Base-by-base conservation (phyloP, 1,140 invertebrate species). In the Teleopsis dalmanni region DNA sequence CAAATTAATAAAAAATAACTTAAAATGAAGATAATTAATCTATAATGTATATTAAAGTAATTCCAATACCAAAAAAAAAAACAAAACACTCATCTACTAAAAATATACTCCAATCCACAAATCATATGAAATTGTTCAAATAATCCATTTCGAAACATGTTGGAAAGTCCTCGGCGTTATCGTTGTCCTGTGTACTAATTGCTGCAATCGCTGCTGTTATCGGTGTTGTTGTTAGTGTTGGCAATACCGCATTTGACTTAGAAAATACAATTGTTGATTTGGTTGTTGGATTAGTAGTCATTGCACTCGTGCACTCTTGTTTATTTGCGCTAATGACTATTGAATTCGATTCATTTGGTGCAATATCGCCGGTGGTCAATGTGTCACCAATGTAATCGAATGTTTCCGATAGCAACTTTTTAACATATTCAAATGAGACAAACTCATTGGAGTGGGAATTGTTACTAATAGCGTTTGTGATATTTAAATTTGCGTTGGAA, bases 381-480 rank as follows among this genome's bases (percentile, higher is more conserved):
- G 11, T 16, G 18, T 37, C 47, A 44, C 46, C 51, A 22, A 51
- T 43, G 27, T 48, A 48, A 14, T 64, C 64, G 31, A 60, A 60
- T 21, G 55, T 51, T 54, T 68, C 65, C 14, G 58, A 52, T 13
- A 68, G 56, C 48, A 68, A 60, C 47, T 69, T 69, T 42, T 59
- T 69, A 49, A 70, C 66, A 52, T 69, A 70, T 48, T 70, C 66
- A 36, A 70, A 70, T 18, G 66, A 70, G 37, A 70, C 66, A 48
- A 65, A 70, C 42, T 70, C 66, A 27, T 52, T 13, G 4, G n/a
- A 8, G 19, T 5, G 3, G 11, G n/a, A n/a, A n/a, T n/a, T 49
- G 41, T 37, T 50, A 19, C 26, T 50, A 42, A 42, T 41, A 27
- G 31, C 33, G 26, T 29, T 23, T 34, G 19, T 35, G n/a, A 16